Percentiles rank a stretch among this genome's conserved stretches.
phyloP scores from a whole-genome alignment of 2,113 vertebrate genomes.

The Jaculus jaculus region DNA sequence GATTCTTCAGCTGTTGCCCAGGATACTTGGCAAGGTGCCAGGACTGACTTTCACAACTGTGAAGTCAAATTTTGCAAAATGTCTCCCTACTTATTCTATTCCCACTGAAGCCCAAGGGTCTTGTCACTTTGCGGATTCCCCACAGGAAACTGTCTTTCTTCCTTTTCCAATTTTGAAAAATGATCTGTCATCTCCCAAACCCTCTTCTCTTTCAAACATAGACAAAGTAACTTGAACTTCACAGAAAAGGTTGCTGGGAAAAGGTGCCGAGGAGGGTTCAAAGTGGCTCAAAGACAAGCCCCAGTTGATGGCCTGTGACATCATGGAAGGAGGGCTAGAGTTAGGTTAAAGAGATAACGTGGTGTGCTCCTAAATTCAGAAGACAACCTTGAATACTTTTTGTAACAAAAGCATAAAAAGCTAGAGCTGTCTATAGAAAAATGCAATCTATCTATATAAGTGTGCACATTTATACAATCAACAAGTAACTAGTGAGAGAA shows the following conservation, averaged over 20 bases:
- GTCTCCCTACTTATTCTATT: neutral
- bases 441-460: neutral
- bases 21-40: conserved; percentile 36
- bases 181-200: too few species aligned
- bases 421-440: neutral
- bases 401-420: neutral
- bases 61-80: conserved; percentile 3
- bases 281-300: neutral
- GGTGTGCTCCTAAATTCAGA: neutral
- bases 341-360: neutral
- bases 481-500: neutral
- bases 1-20: conserved; percentile 41
- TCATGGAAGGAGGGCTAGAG: neutral
- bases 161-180: too few species aligned
- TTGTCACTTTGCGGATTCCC: neutral
- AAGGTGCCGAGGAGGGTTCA: neutral
- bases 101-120: neutral
- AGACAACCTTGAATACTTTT: neutral
- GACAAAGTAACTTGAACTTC: conserved; percentile 41
- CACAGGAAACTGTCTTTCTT: neutral
- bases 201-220: neutral
- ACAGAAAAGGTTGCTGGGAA: neutral
- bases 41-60: neutral
- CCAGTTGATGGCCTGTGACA: neutral
- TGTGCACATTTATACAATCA: neutral